Percentiles rank a stretch among this genome's conserved stretches.
These are phyloP conservation scores for Lamproptera curius DNA, from an alignment of 2,888 invertebrate species.

Conservation along the genomic window DNA sequence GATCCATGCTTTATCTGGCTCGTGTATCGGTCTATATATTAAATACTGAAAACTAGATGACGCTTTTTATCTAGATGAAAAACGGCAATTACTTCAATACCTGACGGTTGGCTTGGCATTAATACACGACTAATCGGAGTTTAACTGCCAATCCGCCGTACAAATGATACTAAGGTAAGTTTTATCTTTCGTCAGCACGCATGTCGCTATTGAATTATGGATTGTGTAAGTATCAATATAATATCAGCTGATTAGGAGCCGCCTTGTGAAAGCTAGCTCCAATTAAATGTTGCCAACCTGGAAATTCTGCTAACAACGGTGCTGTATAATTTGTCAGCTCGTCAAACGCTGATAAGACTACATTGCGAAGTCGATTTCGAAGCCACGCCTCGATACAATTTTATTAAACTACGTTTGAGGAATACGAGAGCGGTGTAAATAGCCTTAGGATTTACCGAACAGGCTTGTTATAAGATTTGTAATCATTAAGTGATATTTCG, in stretches of 20 bases:
- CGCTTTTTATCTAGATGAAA: too few relatives aligned
- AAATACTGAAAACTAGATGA: too few relatives aligned
- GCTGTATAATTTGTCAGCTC: slow-evolving; percentile 53
- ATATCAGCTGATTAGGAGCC: slow-evolving; percentile 24
- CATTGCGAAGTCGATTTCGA: slow-evolving; percentile 10
- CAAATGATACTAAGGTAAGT: slow-evolving; percentile 11
- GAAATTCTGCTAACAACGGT: slow-evolving; percentile 41
- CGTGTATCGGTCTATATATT: too few relatives aligned
- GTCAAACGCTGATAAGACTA: slow-evolving; percentile 47
- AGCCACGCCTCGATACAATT: slow-evolving; percentile 18
- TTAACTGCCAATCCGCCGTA: slow-evolving; percentile 1
- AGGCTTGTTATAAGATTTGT: too few relatives aligned
- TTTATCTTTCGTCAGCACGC: slow-evolving; percentile 16
- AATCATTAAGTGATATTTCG: neutral
- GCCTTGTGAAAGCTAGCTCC: slow-evolving; percentile 30
- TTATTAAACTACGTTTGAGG: neutral
- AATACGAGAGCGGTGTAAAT: too few relatives aligned
- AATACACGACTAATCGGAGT: slow-evolving; percentile 9
- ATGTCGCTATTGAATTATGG: slow-evolving; percentile 19
- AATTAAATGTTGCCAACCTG: slow-evolving; percentile 33
- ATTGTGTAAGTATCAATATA: slow-evolving; percentile 16
- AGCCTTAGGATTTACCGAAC: too few relatives aligned
- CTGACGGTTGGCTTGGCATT: slow-evolving; percentile 6
- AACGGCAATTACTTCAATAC: slow-evolving; percentile 9
- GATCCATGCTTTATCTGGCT: too few relatives aligned